Conservation (phyloP, 2,113 vertebrate genomes). For the Forbesichthys agassizii region DNA sequence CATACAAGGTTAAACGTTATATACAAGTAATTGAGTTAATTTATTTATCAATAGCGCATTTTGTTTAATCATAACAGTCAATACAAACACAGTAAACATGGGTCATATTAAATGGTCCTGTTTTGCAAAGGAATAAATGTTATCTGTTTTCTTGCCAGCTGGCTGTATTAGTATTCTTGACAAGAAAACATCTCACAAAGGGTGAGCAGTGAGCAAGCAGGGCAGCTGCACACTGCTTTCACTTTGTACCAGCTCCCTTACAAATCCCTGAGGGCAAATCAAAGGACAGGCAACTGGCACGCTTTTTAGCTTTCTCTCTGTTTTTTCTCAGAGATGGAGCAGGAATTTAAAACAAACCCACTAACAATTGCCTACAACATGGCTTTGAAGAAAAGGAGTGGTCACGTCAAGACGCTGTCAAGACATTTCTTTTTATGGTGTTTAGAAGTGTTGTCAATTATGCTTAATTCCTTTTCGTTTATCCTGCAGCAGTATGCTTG, state of each 20-base stretch:
- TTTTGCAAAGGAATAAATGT: slow-evolving; percentile 61
- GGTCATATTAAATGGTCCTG: slow-evolving; percentile 51
- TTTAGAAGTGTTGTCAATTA: slow-evolving; percentile 14
- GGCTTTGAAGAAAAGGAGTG: slow-evolving; percentile 40
- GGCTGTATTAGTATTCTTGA: slow-evolving; percentile 72
- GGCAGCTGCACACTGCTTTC: slow-evolving; percentile 76
- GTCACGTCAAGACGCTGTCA: slow-evolving; percentile 36
- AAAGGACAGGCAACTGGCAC: slow-evolving; percentile 71
- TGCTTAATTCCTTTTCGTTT: slow-evolving; percentile 42
- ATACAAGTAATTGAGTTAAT: not conserved
- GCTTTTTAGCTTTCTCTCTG: slow-evolving; percentile 48
- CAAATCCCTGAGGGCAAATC: slow-evolving; percentile 62
- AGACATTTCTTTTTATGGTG: slow-evolving; percentile 5
- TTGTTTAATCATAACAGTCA: slow-evolving; percentile 13
- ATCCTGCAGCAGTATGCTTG: slow-evolving; percentile 21
- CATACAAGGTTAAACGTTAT: too few relatives aligned
- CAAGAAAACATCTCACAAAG: slow-evolving; percentile 61
- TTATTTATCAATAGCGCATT: slow-evolving; percentile 9
- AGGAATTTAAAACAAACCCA: slow-evolving; percentile 58
- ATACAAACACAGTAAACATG: slow-evolving; percentile 39
- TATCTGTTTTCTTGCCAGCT: slow-evolving; percentile 69
- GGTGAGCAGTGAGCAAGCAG: slow-evolving; percentile 57
- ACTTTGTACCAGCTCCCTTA: slow-evolving; percentile 56
- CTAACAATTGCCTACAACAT: slow-evolving; percentile 36
- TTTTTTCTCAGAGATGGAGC: slow-evolving; percentile 47